Evolutionary conservation across 2,113 vertebrate genomes (phyloP), one percentile per base, ranked within the genome.

Genomic region (Rissa tridactyla): DNA sequence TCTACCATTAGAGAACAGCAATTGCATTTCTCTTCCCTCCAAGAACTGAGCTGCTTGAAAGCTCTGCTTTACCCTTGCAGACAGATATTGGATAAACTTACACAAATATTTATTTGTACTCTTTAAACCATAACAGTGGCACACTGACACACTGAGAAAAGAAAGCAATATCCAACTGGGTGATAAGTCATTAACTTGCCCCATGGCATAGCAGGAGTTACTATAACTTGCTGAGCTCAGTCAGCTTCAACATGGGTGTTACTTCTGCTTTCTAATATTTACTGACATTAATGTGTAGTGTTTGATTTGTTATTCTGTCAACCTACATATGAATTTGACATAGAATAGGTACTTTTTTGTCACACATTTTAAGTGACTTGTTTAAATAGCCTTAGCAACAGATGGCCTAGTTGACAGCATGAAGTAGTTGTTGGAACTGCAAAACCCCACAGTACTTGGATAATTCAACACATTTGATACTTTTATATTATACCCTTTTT

Each of bases 251-350:
- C 44, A 72, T 30, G 23, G 36, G 9, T 73, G 30, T 89, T 94
- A 61, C 44, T 96, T 94, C 20, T 93, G 82, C 93, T 94, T 92
- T 90, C 72, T 94, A 91, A 57, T 92, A 83, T 82, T 95, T 96
- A 90, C 61, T 92, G 78, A 49, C 82, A 92, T 88, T 93, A 86
- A n/a, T 82, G 44, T 91, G 49, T 85, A 86, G 73, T 79, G 14
- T 85, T 96, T 93, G 36, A 79, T 92, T 75, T 86, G 83, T 83
- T 95, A 68, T 88, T 96, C 68, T 72, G 83, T 94, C 92, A 96
- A 12, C 88, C 91, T 95, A 79, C 78, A 23, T 92, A 84, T 0
- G 25, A 92, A 44, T 95, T 90, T 94, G 90, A 91, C 77, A 90
- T 89, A 75, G 61, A 93, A 96, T 93, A 82, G 44, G 57, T 94